Evolutionary conservation across 92 coral and sea anemone species (phyloP).

Genomic region (Galaxea fascicularis): DNA sequence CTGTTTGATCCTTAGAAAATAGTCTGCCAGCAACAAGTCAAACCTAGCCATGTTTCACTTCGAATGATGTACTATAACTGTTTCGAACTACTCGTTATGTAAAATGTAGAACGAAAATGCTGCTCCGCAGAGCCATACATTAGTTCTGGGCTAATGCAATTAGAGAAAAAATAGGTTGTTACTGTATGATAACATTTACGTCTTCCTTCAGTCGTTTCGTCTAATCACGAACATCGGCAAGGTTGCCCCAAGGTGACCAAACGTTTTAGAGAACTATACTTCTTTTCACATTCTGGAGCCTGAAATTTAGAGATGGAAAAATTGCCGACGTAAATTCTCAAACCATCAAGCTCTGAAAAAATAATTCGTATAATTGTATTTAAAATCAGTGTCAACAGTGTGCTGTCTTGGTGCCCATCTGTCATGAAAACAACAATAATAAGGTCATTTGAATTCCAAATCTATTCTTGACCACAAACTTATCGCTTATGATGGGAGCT

Average conservation of each 20-base stretch:
- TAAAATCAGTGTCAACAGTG: slow-evolving; percentile 14
- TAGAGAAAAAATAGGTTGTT: too few species aligned
- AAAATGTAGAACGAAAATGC: not conserved
- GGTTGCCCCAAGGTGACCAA: too few species aligned
- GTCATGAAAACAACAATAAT: not conserved
- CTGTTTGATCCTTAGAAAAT: slow-evolving; percentile 17
- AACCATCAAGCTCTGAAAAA: too few species aligned
- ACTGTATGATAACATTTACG: too few species aligned
- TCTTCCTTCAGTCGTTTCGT: too few species aligned
- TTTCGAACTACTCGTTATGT: too few species aligned
- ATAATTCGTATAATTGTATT: not conserved
- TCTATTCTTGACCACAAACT: slow-evolving; percentile 30
- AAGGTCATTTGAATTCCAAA: slow-evolving; percentile 52
- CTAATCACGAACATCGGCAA: too few species aligned
- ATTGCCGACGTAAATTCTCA: too few species aligned
- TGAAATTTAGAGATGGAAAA: too few species aligned
- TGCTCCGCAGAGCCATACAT: not conserved
- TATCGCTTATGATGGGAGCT: slow-evolving; percentile 16
- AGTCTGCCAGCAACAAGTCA: not conserved
- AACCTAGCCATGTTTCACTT: not conserved
- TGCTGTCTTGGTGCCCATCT: not conserved
- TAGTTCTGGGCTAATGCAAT: not conserved
- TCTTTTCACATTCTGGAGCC: too few species aligned
- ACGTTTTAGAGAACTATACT: too few species aligned
- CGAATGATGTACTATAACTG: not conserved